Evolutionary conservation across 2,797 vertebrate species (phyloP).

Genomic region (Sebastes reedi): DNA sequence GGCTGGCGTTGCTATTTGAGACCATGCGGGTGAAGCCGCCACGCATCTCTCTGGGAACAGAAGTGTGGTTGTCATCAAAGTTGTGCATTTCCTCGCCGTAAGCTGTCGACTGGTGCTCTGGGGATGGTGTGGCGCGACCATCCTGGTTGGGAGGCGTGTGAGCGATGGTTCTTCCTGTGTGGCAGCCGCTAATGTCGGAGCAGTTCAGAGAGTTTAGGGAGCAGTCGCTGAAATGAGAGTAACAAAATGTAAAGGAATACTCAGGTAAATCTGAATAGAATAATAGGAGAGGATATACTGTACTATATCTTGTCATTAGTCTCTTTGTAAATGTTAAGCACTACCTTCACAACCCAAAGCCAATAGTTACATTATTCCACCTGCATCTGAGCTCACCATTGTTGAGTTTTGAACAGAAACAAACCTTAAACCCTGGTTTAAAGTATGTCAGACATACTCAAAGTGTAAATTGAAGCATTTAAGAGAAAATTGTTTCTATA

Average conservation of each 20-base stretch:
- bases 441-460: not conserved
- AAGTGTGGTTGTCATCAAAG: constrained; percentile 55
- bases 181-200: constrained; percentile 55
- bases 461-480: not conserved
- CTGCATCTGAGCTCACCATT: not conserved
- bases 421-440: not conserved
- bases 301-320: not conserved
- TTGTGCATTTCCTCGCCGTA: constrained; percentile 56
- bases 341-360: not conserved
- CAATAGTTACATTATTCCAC: not conserved
- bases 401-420: not conserved
- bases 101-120: constrained; percentile 43
- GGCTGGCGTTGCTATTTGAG: constrained; percentile 34
- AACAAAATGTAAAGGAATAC: not conserved
- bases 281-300: too few relatives aligned
- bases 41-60: constrained; percentile 8
- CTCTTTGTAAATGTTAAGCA: not conserved
- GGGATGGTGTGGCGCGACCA: constrained; percentile 72
- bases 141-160: constrained; percentile 74
- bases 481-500: not conserved
- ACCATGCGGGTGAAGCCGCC: constrained; percentile 4
- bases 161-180: constrained; percentile 48
- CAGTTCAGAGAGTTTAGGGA: constrained; percentile 73
- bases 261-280: not conserved
- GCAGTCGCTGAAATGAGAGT: constrained; percentile 62